These are phyloP conservation scores for Microvelia longipes DNA, from an alignment of 1,140 invertebrate genomes.

Conservation along the genomic window DNA sequence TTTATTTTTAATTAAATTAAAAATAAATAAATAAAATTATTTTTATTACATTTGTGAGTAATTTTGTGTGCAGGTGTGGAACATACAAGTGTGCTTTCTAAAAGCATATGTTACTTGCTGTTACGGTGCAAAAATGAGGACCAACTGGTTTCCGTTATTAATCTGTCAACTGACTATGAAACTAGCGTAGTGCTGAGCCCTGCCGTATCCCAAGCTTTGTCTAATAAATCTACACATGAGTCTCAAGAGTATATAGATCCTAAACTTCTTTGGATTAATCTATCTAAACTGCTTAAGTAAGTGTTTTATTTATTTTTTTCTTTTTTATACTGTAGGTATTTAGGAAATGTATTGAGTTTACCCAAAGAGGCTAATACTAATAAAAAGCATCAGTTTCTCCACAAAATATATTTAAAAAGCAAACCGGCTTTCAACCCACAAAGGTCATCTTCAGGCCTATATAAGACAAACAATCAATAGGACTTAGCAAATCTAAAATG, in stretches of 20 bases:
- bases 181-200: slow-evolving; percentile 11
- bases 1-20: too few species aligned
- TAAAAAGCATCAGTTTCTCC: too few species aligned
- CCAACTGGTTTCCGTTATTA: slow-evolving; percentile 36
- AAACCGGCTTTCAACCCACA: too few species aligned
- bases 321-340: too few species aligned
- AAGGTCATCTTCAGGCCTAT: too few species aligned
- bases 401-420: too few species aligned
- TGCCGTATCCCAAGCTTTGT: slow-evolving; percentile 13
- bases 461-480: too few species aligned
- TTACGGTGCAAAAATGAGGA: slow-evolving; percentile 35
- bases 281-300: slow-evolving; percentile 21
- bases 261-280: slow-evolving; percentile 18
- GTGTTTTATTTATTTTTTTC: slow-evolving; percentile 6
- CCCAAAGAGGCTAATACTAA: too few species aligned
- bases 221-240: not conserved
- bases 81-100: slow-evolving; percentile 36
- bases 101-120: slow-evolving; percentile 36
- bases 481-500: too few species aligned
- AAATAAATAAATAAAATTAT: slow-evolving; percentile 4
- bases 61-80: slow-evolving; percentile 33
- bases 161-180: slow-evolving; percentile 21
- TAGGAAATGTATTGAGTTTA: too few species aligned
- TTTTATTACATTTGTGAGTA: not conserved
- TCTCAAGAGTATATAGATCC: not conserved